Evolutionary conservation across 1,140 invertebrate species (phyloP).

Genomic region (Caenorhabditis latens): DNA sequence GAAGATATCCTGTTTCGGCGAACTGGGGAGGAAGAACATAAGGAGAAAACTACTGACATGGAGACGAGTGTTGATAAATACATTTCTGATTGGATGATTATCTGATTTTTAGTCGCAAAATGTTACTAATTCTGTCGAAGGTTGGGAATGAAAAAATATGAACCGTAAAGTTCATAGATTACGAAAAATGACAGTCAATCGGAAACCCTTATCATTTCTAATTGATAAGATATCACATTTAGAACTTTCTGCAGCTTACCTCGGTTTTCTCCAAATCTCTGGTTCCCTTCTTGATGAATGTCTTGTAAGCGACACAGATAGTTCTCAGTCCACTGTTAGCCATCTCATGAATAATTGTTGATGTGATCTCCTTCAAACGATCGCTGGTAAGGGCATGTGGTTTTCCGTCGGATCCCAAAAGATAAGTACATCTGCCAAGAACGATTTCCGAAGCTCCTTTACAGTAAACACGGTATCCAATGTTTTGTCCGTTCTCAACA

Average conservation of each 20-base stretch:
- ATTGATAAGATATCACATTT: neutral
- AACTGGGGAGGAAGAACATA: neutral
- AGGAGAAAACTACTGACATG: neutral
- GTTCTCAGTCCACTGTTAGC: constrained; percentile 96
- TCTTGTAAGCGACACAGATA: constrained; percentile 80
- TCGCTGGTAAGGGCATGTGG: constrained; percentile 90
- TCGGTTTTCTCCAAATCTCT: constrained; percentile 47
- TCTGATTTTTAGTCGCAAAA: constrained; percentile 23
- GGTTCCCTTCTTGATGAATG: constrained; percentile 89
- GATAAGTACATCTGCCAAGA: constrained; percentile 67
- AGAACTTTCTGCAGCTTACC: neutral
- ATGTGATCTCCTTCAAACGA: constrained; percentile 91
- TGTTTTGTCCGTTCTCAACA: constrained; percentile 60
- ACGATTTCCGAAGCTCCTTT: constrained; percentile 78
- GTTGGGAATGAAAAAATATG: neutral
- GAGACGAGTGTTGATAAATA: constrained; percentile 25
- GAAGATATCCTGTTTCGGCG: constrained; percentile 28
- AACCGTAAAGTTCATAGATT: constrained; percentile 26
- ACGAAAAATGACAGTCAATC: neutral
- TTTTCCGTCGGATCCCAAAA: constrained; percentile 77
- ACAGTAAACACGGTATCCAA: constrained; percentile 76
- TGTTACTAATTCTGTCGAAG: neutral
- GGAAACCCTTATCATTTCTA: too few relatives aligned
- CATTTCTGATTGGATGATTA: constrained; percentile 23
- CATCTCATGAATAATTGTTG: constrained; percentile 98